Evolutionary conservation across 2,888 invertebrate species (phyloP), one percentile per base, ranked within the genome.

Genomic region (Ennomos fuscantarius): DNA sequence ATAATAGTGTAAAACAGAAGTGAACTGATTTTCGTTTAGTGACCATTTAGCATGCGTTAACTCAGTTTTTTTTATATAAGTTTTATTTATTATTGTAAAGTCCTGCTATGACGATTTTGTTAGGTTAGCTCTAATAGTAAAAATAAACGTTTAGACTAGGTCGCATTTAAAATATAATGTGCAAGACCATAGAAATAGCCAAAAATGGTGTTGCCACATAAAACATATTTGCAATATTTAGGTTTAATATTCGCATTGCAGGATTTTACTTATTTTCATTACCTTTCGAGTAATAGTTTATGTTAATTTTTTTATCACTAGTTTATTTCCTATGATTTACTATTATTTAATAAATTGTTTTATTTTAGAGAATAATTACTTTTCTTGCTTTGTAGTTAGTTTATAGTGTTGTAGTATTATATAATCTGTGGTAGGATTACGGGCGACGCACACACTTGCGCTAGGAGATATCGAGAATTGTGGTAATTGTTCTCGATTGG

Each of bases 311-410:
- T 81, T 71, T 81, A 79, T 72, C 55, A 67, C 71, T 78, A 76
- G 78, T 82, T 81, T 80, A 79, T 79, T 79, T 73, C 73, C 68
- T 73, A 80, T 76, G 68, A 72, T 78, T 78, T 76, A 75, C 74
- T 76, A 73, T 79, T 76, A 73, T 81, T 79, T 79, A 81, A 78
- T 82, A 81, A 78, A 81, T 71, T 73, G 74, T 75, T 81, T 80
- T 81, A 78, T 77, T 78, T 75, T 73, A 64, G 63, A 62, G n/a
- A 13, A 62, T 66, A 60, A 50, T 62, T 66, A 50, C 40, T 46
- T 68, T 63, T 63, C 44, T 63, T 45, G 8, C 35, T 48, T 31
- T 45, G 32, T 13, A 3, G 11, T 8, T 24, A 5, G 1, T 24
- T 24, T 24, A n/a, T 24, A 24, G 24, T 24, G 24, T n/a, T n/a